These are phyloP conservation scores for Lysiphlebus fabarum DNA, from an alignment of 1,140 invertebrate species.

Conservation along the genomic window DNA sequence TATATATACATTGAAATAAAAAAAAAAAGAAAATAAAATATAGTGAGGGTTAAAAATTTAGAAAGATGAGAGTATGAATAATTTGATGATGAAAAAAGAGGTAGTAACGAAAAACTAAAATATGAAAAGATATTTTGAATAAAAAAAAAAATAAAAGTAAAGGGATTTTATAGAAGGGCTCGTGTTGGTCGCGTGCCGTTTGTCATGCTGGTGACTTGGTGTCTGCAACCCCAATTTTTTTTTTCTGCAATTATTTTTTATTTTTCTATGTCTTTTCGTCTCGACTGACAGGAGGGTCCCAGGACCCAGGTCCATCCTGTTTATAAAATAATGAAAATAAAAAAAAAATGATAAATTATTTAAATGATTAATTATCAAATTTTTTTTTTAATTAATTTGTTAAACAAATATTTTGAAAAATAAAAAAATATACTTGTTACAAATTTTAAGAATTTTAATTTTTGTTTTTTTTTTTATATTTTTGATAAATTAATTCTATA, in stretches of 20 bases:
- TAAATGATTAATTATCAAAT: no score
- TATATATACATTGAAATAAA: no score
- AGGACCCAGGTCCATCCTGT: no score
- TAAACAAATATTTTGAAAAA: no score
- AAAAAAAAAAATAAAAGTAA: slow-evolving; percentile 25
- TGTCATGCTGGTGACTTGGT: slow-evolving; percentile 38
- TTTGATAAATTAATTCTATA: no score
- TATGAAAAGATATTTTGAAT: slow-evolving; percentile 17
- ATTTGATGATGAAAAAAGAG: neutral
- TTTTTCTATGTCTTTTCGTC: slow-evolving; percentile 1
- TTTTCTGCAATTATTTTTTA: neutral
- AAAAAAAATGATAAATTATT: no score
- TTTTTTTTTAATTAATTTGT: no score
- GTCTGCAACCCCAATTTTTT: slow-evolving; percentile 33
- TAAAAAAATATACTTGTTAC: no score
- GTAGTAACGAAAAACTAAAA: neutral
- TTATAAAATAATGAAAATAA: no score
- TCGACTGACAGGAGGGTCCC: neutral
- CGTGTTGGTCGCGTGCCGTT: slow-evolving; percentile 49
- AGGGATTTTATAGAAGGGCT: slow-evolving; percentile 33
- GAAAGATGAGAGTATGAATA: slow-evolving; percentile 3
- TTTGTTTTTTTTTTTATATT: no score
- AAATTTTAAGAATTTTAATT: no score
- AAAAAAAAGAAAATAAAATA: neutral
- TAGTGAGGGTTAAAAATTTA: neutral